These are phyloP conservation scores for Melanocharis versteri DNA, from an alignment of 2,113 vertebrate genomes.

Conservation along the genomic window DNA sequence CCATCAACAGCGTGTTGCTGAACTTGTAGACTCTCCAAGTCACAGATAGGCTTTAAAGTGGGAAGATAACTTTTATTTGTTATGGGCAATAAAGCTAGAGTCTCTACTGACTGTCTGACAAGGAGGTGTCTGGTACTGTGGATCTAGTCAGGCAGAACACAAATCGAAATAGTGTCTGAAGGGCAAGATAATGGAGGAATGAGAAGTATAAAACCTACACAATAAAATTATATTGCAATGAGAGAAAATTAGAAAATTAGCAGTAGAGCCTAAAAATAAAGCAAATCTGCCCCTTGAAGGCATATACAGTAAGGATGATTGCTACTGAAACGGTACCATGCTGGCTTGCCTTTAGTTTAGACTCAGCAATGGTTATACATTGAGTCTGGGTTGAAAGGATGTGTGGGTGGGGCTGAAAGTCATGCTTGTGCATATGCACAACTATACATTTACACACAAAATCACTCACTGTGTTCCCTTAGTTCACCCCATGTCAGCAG, in stretches of 20 bases:
- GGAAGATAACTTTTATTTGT: constrained; percentile 75
- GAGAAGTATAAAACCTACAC: constrained; percentile 33
- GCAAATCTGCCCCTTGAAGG: background rate
- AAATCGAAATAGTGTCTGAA: constrained; percentile 69
- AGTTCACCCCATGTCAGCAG: background rate
- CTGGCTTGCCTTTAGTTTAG: background rate
- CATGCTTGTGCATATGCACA: background rate
- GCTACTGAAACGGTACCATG: background rate
- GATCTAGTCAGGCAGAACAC: constrained; percentile 68
- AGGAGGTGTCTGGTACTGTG: constrained; percentile 31
- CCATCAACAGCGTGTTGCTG: constrained; percentile 58
- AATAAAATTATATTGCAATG: constrained; percentile 53
- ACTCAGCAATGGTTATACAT: background rate
- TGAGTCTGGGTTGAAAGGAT: background rate
- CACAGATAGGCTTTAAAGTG: constrained; percentile 71
- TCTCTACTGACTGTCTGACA: constrained; percentile 68
- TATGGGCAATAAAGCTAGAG: constrained; percentile 72
- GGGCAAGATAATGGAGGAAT: constrained; percentile 44
- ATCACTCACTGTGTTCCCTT: fast-evolving
- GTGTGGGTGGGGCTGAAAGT: background rate
- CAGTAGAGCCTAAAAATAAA: constrained; percentile 26
- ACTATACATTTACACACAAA: fast-evolving
- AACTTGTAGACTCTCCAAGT: constrained; percentile 65
- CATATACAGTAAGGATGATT: background rate
- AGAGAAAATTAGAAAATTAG: constrained; percentile 63